Evolutionary conservation across 2,888 invertebrate species (phyloP), one percentile per base, ranked within the genome.

Genomic region (Cheilosia vulpina): DNA sequence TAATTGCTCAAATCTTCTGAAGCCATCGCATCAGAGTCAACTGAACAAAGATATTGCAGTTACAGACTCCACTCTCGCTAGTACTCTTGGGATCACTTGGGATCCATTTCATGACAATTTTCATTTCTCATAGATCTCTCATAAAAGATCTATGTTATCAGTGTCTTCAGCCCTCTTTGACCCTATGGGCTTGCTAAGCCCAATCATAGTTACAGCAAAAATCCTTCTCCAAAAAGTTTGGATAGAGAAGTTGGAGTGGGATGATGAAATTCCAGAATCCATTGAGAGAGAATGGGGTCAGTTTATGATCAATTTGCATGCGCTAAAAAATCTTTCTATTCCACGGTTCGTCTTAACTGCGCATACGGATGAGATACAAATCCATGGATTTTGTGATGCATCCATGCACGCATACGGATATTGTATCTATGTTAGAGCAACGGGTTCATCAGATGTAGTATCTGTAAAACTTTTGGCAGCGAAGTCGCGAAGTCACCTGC

Each of bases 191-290:
- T 31, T 85, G 24, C 17, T 87, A 17, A 69, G 83, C 38, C 83
- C 81, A 13, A 73, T 87, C 1, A 58, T 81, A 6, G 21, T 87
- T 11, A 24, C 34, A 0, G 80, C 82, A 6, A 84, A 87, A 77
- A 85, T 88, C 21, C 27, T 87, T 15, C 57, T 87, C 19, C 87
- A 87, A 47, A 69, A 87, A 55, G 38, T 81, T 9, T 87, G 78
- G 72, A 31, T 80, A 5, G 72, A 76, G 60, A 65, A 19, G 7
- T 45, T 45, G 45, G 45, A 45, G 19, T 65, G 72, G 69, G 81
- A 75, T 69, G 62, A 57, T 24, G n/a, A 52, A 15, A 13, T 60
- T 17, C 58, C 66, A 7, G n/a, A 47, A 17, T n/a, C 5, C 1
- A n/a, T 76, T 34, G 27, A 34, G 2, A 50, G 15, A 1, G 55